Evolutionary conservation across 1,140 invertebrate species (phyloP).

Genomic region (Drosophila subobscura): DNA sequence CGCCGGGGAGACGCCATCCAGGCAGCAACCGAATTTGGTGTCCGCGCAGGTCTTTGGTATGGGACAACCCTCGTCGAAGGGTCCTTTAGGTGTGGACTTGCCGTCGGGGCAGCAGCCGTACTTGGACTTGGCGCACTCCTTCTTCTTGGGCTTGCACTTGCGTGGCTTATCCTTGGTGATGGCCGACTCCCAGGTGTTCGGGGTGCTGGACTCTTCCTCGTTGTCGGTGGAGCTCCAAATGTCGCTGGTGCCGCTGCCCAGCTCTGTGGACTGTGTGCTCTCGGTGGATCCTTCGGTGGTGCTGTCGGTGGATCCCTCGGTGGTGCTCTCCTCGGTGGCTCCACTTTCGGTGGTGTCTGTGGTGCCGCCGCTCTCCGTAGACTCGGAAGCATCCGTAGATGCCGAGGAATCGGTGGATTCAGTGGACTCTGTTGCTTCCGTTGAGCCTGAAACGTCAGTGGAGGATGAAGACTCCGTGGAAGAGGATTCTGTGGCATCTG

Average conservation of each 20-base stretch:
- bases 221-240: conserved; percentile 82
- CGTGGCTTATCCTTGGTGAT: conserved; percentile 84
- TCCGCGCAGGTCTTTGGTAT: conserved; percentile 90
- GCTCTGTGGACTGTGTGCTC: conserved; percentile 61
- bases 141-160: conserved; percentile 87
- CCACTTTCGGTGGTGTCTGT: conserved; percentile 34
- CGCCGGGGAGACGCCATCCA: conserved; percentile 93
- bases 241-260: conserved; percentile 66
- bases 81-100: conserved; percentile 91
- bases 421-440: conserved; percentile 19
- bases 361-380: conserved; percentile 45
- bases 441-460: conserved; percentile 36
- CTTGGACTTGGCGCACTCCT: conserved; percentile 88
- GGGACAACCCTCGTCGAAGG: conserved; percentile 92
- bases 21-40: conserved; percentile 94
- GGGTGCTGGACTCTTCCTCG: conserved; percentile 71
- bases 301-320: conserved; percentile 38
- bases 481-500: conserved; percentile 48
- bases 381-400: conserved; percentile 41
- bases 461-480: conserved; percentile 29
- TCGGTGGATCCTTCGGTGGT: conserved; percentile 52
- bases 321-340: conserved; percentile 38
- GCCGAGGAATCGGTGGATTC: conserved; percentile 45
- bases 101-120: conserved; percentile 97
- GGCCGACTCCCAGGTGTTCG: conserved; percentile 84